Conservation (phyloP, 2,797 vertebrate genomes). For the Malurus splendens region DNA sequence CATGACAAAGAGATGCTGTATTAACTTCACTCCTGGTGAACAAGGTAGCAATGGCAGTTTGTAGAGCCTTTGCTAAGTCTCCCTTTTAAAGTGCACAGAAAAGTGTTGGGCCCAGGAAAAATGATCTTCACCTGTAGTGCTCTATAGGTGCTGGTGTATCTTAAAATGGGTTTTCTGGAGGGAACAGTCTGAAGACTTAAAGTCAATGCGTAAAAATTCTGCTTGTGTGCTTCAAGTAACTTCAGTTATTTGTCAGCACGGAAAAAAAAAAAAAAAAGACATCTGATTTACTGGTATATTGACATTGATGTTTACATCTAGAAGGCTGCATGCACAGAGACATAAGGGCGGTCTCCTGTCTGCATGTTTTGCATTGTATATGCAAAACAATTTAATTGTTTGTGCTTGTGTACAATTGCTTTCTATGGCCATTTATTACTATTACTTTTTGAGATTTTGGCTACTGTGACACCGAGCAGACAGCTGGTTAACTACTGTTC, state of each 20-base stretch:
- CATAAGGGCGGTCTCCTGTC: rapidly evolving
- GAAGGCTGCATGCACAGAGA: not conserved
- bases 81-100: not conserved
- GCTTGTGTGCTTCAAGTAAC: conserved; percentile 67
- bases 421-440: not conserved
- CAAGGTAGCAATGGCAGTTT: not conserved
- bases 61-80: not conserved
- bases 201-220: conserved; percentile 74
- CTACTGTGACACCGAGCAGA: not conserved
- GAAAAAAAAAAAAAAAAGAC: conserved; percentile 71
- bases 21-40: not conserved
- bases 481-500: rapidly evolving
- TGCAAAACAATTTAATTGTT: not conserved
- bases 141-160: conserved; percentile 71
- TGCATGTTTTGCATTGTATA: not conserved
- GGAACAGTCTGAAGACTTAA: conserved; percentile 79
- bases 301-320: not conserved
- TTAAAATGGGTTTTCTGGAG: conserved; percentile 72
- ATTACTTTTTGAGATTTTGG: not conserved
- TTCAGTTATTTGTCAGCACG: conserved; percentile 75
- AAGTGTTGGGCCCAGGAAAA: not conserved
- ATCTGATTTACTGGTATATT: conserved; percentile 14
- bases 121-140: too few species aligned
- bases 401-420: not conserved
- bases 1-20: not conserved